Base-by-base conservation (phyloP, 2,888 invertebrate species). In the Ichneumon xanthorius region DNA sequence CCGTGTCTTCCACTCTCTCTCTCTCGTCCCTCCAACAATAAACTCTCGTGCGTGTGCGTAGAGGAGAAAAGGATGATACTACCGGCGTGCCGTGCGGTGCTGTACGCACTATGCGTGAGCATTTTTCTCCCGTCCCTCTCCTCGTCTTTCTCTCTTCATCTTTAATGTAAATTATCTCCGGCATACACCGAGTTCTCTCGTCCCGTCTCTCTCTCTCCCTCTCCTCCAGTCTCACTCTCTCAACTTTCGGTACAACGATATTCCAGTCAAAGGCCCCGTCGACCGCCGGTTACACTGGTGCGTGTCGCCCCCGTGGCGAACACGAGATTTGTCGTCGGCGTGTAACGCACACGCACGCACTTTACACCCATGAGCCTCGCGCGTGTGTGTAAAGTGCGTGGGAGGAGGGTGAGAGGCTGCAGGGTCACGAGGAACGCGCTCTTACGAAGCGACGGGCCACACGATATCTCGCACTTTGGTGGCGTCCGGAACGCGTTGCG, bases 1-100 rank as follows among this genome's bases (percentile, higher is more conserved):
- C 63, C 63, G 30, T 7, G n/a, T 58, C 14, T 58, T 22, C 53
- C 55, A 14, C 50, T 53, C 55, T 45, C 73, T 78, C 63, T 30
- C 72, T 50, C 77, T 86, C 84, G 87, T 89, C 88, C 88, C 90
- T 91, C 92, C 90, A 90, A 92, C 92, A 92, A 92, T 92, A 92
- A 92, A 90, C 92, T 90, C 19, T 48, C 40, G 37, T 76, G 65
- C 22, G 76, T 55, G 22, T 37, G 55, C 89, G 22, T 40, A 58
- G 89, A 89, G 88, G 87, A 84, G 78, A 79, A 53, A 80, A 71
- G 65, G 70, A 80, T 40, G 70, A 82, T 75, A 76, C 53, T 75
- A 63, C 5, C 22, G 65, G 72, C 67, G 65, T 80, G 72, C 55
- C 37, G 16, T 67, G 37, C 71, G 33, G 71, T 50, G 22, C 61